A percentile compares a stretch with the other conserved stretches of the same genome.
Conservation (phyloP, 2,113 vertebrate species). For the Pholis gunnellus region DNA sequence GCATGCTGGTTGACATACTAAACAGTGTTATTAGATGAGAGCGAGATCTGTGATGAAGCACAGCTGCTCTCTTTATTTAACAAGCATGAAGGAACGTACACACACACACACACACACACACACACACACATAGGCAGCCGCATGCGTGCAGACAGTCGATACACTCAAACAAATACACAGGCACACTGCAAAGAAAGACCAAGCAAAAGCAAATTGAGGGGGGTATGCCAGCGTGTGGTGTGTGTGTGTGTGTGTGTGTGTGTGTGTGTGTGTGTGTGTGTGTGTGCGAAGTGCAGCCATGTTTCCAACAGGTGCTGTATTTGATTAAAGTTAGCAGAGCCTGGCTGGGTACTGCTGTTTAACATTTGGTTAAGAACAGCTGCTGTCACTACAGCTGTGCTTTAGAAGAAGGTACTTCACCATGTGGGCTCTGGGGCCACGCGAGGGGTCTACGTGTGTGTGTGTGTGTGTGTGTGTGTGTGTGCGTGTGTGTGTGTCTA, state of each 20-base stretch:
- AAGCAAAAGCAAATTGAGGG: slow-evolving; percentile 5
- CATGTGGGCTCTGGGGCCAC: slow-evolving; percentile 50
- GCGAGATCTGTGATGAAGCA: slow-evolving; percentile 55
- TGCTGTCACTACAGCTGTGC: slow-evolving; percentile 76
- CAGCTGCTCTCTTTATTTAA: slow-evolving; percentile 71
- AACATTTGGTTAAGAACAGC: slow-evolving; percentile 73
- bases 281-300: slow-evolving; percentile 22
- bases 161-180: slow-evolving; percentile 14
- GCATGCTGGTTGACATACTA: slow-evolving; percentile 33
- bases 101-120: slow-evolving; percentile 18
- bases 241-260: slow-evolving; percentile 17
- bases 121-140: slow-evolving; percentile 18
- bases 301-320: slow-evolving; percentile 77
- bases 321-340: slow-evolving; percentile 69
- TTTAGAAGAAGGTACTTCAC: slow-evolving; percentile 50
- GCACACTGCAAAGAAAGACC: slow-evolving; percentile 26
- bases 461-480: not conserved
- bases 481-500: not conserved
- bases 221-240: not conserved
- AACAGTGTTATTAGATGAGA: slow-evolving; percentile 37
- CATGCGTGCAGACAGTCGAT: slow-evolving; percentile 28
- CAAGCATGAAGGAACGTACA: slow-evolving; percentile 11
- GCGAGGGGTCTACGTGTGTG: not conserved
- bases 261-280: slow-evolving; percentile 27
- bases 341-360: slow-evolving; percentile 69